Evolutionary conservation across 1,140 invertebrate genomes (phyloP).

Genomic region (Cryptotermes secundus): DNA sequence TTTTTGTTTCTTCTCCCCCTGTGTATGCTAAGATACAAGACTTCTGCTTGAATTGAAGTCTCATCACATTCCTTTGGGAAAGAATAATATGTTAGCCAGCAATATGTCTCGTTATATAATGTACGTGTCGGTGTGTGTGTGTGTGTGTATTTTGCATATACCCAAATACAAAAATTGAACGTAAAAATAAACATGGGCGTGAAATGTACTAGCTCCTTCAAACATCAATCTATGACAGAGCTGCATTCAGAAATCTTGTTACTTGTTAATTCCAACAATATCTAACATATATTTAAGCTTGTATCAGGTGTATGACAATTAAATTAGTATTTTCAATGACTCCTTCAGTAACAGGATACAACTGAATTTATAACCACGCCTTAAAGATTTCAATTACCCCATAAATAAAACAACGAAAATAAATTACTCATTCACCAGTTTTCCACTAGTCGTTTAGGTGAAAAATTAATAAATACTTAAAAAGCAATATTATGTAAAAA

Average conservation of each 20-base stretch:
- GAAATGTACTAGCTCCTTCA: neutral
- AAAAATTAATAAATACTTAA: too few relatives aligned
- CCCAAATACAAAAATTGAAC: slow-evolving; percentile 22
- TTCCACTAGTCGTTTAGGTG: too few relatives aligned
- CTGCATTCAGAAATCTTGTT: slow-evolving; percentile 16
- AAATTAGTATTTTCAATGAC: neutral
- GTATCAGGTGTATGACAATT: neutral
- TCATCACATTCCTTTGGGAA: slow-evolving; percentile 10
- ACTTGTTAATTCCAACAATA: neutral
- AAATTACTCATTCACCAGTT: too few relatives aligned
- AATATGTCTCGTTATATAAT: neutral
- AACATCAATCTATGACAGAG: slow-evolving; percentile 18
- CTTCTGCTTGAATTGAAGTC: slow-evolving; percentile 21
- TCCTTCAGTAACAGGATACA: neutral
- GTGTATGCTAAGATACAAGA: neutral
- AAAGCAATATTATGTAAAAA: too few relatives aligned
- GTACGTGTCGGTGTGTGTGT: neutral
- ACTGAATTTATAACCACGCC: too few relatives aligned
- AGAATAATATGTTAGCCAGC: neutral
- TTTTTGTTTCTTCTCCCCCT: neutral
- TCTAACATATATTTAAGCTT: neutral
- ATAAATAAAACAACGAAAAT: too few relatives aligned
- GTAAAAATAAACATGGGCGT: neutral
- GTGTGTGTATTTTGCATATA: neutral
- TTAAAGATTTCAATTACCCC: too few relatives aligned